Conservation (phyloP, 2,797 vertebrate genomes). For the Ceyx erithaca region DNA sequence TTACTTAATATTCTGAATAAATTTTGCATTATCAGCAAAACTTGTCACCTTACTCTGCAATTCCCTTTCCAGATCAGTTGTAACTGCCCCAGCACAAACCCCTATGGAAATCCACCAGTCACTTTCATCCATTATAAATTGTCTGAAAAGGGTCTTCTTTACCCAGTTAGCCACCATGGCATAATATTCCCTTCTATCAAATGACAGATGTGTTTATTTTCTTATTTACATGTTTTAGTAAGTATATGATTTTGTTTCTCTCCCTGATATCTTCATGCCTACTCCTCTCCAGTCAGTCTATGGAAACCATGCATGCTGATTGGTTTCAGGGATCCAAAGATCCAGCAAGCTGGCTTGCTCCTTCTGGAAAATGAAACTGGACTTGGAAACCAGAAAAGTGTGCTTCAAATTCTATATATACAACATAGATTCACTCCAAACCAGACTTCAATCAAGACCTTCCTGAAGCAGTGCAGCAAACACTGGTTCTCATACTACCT, state of each 20-base stretch:
- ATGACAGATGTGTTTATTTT: not conserved
- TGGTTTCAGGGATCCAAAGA: not conserved
- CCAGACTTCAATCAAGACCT: not conserved
- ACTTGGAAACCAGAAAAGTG: not conserved
- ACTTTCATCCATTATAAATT: not conserved
- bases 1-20: slow-evolving; percentile 13
- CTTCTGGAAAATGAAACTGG: not conserved
- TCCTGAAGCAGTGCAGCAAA: not conserved
- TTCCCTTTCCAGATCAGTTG: not conserved
- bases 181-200: not conserved
- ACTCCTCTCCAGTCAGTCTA: not conserved
- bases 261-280: not conserved
- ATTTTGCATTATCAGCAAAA: not conserved
- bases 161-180: not conserved
- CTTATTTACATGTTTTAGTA: not conserved
- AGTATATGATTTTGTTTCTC: not conserved
- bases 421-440: not conserved
- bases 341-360: not conserved
- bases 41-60: not conserved
- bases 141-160: not conserved
- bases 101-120: not conserved
- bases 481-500: fast-evolving
- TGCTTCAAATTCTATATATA: not conserved
- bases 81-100: not conserved
- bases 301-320: not conserved